Evolutionary conservation across 2,113 vertebrate genomes (phyloP).

Genomic region (Leucoraja erinaceus): DNA sequence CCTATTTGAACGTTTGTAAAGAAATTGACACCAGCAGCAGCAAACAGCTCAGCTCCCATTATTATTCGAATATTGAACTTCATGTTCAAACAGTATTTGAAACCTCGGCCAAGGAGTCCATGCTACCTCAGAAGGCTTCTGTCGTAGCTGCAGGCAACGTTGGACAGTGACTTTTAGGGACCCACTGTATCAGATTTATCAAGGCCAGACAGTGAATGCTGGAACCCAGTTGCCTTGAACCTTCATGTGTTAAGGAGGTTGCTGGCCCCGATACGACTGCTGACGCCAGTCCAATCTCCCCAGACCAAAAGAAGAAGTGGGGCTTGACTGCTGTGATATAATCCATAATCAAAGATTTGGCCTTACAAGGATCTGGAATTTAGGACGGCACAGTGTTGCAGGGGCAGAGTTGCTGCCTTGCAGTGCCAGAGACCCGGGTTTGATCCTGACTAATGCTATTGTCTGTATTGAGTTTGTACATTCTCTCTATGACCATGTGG

Average conservation of each 20-base stretch:
- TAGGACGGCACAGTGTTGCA: no score
- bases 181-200: no score
- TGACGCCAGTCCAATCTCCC: neutral
- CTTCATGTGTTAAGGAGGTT: neutral
- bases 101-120: neutral
- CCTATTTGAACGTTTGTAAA: neutral
- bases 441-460: no score
- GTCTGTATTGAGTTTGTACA: no score
- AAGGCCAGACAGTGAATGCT: neutral
- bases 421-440: no score
- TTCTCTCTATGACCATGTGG: no score
- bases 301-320: neutral
- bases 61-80: neutral
- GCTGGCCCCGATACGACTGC: neutral
- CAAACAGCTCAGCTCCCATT: neutral
- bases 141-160: no score
- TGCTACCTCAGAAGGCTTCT: neutral
- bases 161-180: neutral
- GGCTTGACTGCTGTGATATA: neutral
- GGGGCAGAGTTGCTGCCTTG: no score
- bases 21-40: neutral
- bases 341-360: neutral
- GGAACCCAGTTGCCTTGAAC: neutral
- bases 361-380: neutral
- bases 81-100: neutral